A percentile compares a stretch with the other conserved stretches of the same genome.
Evolutionary conservation across 2,113 vertebrate species (phyloP).

Genomic region (Chroicocephalus ridibundus): DNA sequence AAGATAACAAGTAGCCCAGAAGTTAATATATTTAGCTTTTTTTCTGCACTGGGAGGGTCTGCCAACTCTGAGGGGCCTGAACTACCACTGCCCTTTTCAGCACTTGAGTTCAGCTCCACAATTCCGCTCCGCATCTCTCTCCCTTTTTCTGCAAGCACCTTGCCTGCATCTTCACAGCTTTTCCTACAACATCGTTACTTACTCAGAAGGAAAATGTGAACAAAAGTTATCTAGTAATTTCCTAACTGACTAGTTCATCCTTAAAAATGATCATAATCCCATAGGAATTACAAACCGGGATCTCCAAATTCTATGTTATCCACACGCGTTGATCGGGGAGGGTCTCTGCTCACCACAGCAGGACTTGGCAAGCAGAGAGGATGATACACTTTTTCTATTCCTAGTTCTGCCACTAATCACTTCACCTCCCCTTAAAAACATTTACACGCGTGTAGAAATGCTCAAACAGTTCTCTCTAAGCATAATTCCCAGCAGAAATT

Average conservation of each 20-base stretch:
- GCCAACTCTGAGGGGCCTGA: background rate
- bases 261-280: background rate
- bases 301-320: background rate
- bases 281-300: background rate
- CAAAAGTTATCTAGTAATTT: background rate
- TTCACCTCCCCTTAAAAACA: background rate
- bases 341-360: background rate
- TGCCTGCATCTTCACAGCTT: background rate
- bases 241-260: background rate
- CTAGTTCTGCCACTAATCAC: background rate
- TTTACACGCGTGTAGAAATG: background rate
- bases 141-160: background rate
- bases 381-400: background rate
- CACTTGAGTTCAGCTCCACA: background rate
- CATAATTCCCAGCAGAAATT: background rate
- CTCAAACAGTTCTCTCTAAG: background rate
- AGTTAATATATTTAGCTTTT: constrained; percentile 14
- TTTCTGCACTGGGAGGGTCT: background rate
- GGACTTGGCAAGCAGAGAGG: background rate
- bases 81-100: background rate
- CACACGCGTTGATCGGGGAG: accelerated
- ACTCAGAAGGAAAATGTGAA: background rate
- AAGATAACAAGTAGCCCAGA: background rate
- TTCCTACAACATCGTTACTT: background rate
- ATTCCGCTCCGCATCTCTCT: background rate